phyloP scores from a whole-genome alignment of 2,888 invertebrate genomes.

The Mythimna lalbum region DNA sequence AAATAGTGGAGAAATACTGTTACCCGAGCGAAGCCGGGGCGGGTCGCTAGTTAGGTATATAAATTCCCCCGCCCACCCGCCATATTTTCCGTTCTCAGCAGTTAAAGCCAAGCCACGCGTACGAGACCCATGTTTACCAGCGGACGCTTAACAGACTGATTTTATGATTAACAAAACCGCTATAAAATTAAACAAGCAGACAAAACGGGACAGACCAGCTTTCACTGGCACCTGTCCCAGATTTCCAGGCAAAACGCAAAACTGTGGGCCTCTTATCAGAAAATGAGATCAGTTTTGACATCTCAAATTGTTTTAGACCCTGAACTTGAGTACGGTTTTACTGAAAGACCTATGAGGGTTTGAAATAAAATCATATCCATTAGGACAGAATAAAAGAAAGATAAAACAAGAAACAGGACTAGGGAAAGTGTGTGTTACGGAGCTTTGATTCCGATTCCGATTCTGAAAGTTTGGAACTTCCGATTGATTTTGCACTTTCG shows the following conservation, averaged over 20 bases:
- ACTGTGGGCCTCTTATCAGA: conserved; percentile 53
- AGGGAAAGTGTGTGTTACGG: neutral
- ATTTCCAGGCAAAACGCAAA: conserved; percentile 48
- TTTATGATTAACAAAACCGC: conserved; percentile 50
- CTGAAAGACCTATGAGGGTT: neutral
- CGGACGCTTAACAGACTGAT: conserved; percentile 35
- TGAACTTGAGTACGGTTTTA: conserved; percentile 7
- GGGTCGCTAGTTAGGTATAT: no score
- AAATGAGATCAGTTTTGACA: conserved; percentile 52
- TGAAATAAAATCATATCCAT: conserved; percentile 14
- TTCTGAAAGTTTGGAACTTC: no score
- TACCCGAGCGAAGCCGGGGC: no score
- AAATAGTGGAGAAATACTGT: no score
- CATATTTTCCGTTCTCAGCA: conserved; percentile 21
- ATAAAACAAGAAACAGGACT: neutral
- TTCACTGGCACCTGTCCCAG: conserved; percentile 49
- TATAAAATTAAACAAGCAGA: conserved; percentile 42
- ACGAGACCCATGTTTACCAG: conserved; percentile 26
- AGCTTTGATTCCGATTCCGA: no score
- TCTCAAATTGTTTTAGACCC: conserved; percentile 32
- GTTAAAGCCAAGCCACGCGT: conserved; percentile 8
- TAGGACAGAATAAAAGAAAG: neutral
- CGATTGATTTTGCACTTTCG: no score
- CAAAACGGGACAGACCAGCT: conserved; percentile 50
- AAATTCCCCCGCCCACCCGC: neutral